Conservation (phyloP, 53 echinoderm and acorn worm genomes). For the Glandiceps talaboti region DNA sequence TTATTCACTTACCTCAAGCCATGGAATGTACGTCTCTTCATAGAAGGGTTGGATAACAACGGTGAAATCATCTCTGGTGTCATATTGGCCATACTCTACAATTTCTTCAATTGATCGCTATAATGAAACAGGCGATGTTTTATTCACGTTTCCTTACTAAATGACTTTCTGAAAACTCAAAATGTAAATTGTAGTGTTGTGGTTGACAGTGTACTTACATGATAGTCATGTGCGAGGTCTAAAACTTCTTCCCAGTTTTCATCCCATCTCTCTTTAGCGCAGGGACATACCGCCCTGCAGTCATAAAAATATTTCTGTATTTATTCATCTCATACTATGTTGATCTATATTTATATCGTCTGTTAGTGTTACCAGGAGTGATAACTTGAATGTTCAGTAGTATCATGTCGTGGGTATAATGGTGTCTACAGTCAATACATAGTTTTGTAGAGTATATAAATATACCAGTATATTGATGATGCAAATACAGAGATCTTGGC, state of each 20-base stretch:
- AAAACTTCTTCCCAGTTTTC: not conserved
- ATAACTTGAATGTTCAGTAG: no score
- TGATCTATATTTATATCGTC: no score
- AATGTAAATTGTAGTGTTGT: no score
- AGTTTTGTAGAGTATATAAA: no score
- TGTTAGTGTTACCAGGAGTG: no score
- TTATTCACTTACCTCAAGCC: constrained; percentile 43
- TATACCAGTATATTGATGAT: no score
- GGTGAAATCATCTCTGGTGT: constrained; percentile 55
- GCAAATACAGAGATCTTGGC: no score
- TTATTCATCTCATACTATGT: not conserved
- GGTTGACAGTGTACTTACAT: not conserved
- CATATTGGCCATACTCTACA: constrained; percentile 39
- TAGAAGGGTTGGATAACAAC: constrained; percentile 58
- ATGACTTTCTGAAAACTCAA: no score
- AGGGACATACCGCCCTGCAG: not conserved
- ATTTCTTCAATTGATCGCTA: constrained; percentile 30
- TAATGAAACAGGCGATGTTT: not conserved
- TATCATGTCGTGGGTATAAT: no score
- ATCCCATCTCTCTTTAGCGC: not conserved
- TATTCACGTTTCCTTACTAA: no score
- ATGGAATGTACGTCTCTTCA: constrained; percentile 38
- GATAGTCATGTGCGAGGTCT: not conserved
- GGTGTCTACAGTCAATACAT: no score
- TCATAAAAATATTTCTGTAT: not conserved